These are phyloP conservation scores for Hylaeus volcanicus DNA, from an alignment of 1,140 invertebrate genomes.

Conservation along the genomic window DNA sequence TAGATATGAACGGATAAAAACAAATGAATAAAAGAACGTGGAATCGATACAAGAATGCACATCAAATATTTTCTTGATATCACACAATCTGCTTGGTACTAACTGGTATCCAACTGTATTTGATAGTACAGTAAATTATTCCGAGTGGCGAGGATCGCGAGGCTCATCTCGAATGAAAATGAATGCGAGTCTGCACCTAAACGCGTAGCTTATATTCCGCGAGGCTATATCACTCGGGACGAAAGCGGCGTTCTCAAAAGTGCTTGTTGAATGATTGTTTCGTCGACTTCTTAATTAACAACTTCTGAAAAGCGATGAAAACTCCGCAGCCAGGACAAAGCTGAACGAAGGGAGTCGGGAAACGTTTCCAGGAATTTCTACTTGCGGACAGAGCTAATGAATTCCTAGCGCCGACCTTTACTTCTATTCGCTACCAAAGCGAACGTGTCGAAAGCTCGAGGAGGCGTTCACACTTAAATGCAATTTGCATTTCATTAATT, in stretches of 20 bases:
- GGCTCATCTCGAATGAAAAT: slow-evolving; percentile 46
- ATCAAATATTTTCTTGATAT: no score
- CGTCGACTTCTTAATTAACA: slow-evolving; percentile 67
- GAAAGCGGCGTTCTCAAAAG: slow-evolving; percentile 23
- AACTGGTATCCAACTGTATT: no score
- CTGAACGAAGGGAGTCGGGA: slow-evolving; percentile 17
- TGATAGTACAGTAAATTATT: background rate
- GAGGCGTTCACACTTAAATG: slow-evolving; percentile 71
- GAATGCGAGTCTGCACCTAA: slow-evolving; percentile 31
- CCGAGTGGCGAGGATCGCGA: background rate
- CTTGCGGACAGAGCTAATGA: slow-evolving; percentile 75
- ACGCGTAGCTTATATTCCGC: slow-evolving; percentile 27
- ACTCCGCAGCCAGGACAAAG: slow-evolving; percentile 5
- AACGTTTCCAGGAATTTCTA: slow-evolving; percentile 64
- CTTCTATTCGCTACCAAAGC: slow-evolving; percentile 54
- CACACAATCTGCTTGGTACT: no score
- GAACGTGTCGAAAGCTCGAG: slow-evolving; percentile 67
- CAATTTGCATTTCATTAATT: slow-evolving; percentile 77
- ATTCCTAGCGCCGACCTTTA: slow-evolving; percentile 69
- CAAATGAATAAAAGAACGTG: no score
- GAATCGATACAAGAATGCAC: no score
- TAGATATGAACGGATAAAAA: no score
- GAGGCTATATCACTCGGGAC: slow-evolving; percentile 41
- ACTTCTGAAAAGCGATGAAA: slow-evolving; percentile 64
- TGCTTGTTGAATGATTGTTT: slow-evolving; percentile 53